Evolutionary conservation across 2,888 invertebrate species (phyloP).

Genomic region (Orthosia gracilis): DNA sequence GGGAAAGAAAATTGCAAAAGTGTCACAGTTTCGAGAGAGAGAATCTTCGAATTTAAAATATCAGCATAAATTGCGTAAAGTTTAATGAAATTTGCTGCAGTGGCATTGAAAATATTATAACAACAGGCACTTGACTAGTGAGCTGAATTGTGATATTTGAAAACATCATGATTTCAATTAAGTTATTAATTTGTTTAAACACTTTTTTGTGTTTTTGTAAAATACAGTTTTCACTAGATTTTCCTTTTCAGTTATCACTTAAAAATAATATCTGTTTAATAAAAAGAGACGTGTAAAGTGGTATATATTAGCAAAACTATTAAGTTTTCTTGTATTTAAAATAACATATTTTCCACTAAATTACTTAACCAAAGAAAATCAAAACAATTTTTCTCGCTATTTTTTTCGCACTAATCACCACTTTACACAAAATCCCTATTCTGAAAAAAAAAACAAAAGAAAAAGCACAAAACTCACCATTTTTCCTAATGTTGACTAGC

Average conservation of each 20-base stretch:
- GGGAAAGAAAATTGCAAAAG: conserved; percentile 35
- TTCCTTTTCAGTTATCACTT: neutral
- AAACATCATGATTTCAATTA: neutral
- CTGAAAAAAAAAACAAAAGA: conserved; percentile 9
- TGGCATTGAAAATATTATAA: conserved; percentile 30
- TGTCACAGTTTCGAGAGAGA: conserved; percentile 13
- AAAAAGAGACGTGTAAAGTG: neutral
- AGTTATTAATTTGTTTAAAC: neutral
- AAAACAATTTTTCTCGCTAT: neutral
- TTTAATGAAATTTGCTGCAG: neutral
- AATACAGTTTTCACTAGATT: neutral
- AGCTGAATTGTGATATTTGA: neutral
- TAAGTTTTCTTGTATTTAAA: neutral
- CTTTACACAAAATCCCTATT: neutral
- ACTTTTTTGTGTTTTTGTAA: neutral
- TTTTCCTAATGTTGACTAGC: conserved; percentile 72
- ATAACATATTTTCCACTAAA: neutral
- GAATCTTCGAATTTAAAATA: conserved; percentile 28
- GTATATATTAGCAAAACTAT: neutral
- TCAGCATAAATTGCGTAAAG: conserved; percentile 31
- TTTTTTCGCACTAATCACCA: neutral
- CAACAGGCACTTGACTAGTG: neutral
- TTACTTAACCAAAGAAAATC: neutral
- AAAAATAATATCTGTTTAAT: neutral
- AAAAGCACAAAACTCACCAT: conserved; percentile 73